Conservation (phyloP, 2,888 invertebrate species). For the Papilio gigon region DNA sequence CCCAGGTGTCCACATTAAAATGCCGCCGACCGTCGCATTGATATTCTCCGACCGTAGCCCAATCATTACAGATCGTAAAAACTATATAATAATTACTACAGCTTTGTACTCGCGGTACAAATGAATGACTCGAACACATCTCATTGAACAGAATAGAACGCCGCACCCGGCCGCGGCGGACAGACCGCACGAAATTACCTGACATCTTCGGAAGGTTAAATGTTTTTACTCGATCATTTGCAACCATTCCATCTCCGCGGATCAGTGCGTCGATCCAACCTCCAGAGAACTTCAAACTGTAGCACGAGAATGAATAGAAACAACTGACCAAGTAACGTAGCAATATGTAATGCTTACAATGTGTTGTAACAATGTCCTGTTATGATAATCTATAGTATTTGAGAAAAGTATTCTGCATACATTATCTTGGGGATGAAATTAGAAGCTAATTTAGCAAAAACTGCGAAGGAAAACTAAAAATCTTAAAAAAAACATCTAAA, state of each 20-base stretch:
- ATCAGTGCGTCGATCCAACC: conserved; percentile 14
- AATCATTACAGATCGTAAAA: conserved; percentile 24
- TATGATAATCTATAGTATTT: too few species aligned
- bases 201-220: conserved; percentile 38
- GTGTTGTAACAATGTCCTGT: too few species aligned
- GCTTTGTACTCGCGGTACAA: neutral
- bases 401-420: too few species aligned
- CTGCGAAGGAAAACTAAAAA: too few species aligned
- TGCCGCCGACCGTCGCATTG: conserved; percentile 7
- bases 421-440: too few species aligned
- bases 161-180: conserved; percentile 23
- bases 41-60: conserved; percentile 18
- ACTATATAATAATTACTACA: conserved; percentile 16
- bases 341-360: neutral
- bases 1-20: conserved; percentile 25
- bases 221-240: conserved; percentile 37
- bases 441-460: too few species aligned
- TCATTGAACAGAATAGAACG: conserved; percentile 26
- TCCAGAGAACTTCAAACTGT: conserved; percentile 28
- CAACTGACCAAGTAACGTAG: neutral
- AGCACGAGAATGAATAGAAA: neutral
- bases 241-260: conserved; percentile 26
- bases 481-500: too few species aligned
- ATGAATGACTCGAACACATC: conserved; percentile 12
- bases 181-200: conserved; percentile 32